Percentiles rank a stretch among this genome's conserved stretches.
These are phyloP conservation scores for Hypanus sabinus DNA, from an alignment of 2,113 vertebrate species.

Conservation along the genomic window DNA sequence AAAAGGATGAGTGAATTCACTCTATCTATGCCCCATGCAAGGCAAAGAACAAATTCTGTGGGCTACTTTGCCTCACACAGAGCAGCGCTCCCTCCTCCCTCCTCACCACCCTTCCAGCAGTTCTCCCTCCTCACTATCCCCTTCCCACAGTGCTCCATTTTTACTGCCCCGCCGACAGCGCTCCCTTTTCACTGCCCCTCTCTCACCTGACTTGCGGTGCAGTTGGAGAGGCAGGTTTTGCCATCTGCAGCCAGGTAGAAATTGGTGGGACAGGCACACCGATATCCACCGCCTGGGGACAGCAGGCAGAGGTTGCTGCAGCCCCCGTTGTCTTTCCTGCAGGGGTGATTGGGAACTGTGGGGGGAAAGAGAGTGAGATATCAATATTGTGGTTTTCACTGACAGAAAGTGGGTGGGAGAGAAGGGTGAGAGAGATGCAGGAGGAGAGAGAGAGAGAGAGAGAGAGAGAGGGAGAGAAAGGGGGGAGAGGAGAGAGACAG, in stretches of 20 bases:
- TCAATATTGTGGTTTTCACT: too few relatives aligned
- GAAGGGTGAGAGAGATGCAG: too few relatives aligned
- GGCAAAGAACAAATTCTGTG: too few relatives aligned
- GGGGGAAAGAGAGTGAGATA: neutral
- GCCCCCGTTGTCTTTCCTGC: conserved; percentile 80
- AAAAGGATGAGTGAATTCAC: too few relatives aligned
- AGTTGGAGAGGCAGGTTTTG: conserved; percentile 90
- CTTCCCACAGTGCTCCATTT: too few relatives aligned
- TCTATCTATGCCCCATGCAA: too few relatives aligned
- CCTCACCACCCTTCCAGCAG: neutral
- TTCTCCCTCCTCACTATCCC: neutral
- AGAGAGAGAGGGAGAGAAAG: too few relatives aligned
- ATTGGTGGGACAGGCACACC: conserved; percentile 92
- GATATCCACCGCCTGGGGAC: conserved; percentile 76
- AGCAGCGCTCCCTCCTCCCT: neutral
- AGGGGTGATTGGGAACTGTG: conserved; percentile 80
- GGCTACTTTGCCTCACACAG: too few relatives aligned
- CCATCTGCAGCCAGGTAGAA: conserved; percentile 86
- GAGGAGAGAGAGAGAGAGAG: too few relatives aligned
- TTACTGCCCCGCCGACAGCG: too few relatives aligned
- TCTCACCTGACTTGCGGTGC: conserved; percentile 87
- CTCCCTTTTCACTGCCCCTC: neutral
- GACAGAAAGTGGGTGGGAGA: too few relatives aligned
- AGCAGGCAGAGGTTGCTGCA: conserved; percentile 95
- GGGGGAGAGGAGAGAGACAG: too few relatives aligned